Evolutionary conservation across 2,888 invertebrate genomes (phyloP).

Genomic region (Prionchulus punctatus): DNA sequence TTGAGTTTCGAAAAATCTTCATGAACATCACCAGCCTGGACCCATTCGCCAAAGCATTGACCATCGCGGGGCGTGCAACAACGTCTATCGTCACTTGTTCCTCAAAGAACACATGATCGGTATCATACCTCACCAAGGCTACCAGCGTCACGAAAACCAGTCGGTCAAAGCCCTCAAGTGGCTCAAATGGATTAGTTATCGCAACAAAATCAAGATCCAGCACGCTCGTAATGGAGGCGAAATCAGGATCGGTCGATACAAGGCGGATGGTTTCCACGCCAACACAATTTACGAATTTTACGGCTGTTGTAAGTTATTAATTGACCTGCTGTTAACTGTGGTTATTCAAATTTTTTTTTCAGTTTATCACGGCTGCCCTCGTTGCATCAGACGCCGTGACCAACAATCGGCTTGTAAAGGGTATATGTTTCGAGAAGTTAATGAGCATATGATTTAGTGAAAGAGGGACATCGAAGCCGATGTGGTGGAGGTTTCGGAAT

Average conservation of each 20-base stretch:
- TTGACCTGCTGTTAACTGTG: neutral
- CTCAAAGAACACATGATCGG: conserved; percentile 13
- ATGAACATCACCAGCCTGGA: conserved; percentile 8
- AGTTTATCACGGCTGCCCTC: neutral
- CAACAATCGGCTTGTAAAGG: no score
- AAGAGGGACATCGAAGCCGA: no score
- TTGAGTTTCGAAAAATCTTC: conserved; percentile 12
- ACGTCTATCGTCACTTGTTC: conserved; percentile 10
- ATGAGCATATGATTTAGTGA: no score
- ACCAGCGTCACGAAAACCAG: conserved; percentile 8
- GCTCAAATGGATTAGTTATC: conserved; percentile 13
- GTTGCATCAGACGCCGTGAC: no score
- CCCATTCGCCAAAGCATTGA: conserved; percentile 13
- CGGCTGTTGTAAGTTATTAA: conserved; percentile 13
- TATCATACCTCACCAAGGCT: conserved; percentile 13
- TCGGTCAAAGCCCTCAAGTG: conserved; percentile 13
- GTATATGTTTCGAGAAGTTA: no score
- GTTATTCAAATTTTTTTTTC: neutral
- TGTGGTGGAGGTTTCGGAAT: no score
- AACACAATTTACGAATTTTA: conserved; percentile 15
- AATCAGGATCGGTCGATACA: conserved; percentile 11
- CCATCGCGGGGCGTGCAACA: conserved; percentile 15
- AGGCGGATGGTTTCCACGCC: conserved; percentile 14
- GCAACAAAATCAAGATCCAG: conserved; percentile 8
- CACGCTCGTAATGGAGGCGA: conserved; percentile 12